Percentiles rank a stretch among this genome's conserved stretches.
These are phyloP conservation scores for Cairina moschata DNA, from an alignment of 2,113 vertebrate genomes.

Conservation along the genomic window DNA sequence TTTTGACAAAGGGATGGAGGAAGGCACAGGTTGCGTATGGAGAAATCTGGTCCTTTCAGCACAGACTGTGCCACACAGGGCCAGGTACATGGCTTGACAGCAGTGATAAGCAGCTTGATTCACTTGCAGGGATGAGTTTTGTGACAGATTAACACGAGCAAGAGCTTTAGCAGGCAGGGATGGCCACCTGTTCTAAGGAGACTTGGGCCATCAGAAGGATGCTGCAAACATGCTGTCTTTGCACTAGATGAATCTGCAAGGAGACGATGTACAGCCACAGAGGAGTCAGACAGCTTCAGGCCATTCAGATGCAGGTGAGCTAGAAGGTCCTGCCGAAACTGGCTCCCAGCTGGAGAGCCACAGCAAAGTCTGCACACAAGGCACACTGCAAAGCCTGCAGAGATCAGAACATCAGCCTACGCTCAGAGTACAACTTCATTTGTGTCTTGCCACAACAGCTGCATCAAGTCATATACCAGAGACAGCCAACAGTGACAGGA, in stretches of 20 bases:
- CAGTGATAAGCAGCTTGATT: not conserved
- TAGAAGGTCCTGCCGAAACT: not conserved
- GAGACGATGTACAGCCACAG: fast-evolving
- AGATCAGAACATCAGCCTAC: not conserved
- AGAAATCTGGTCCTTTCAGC: not conserved
- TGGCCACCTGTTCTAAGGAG: not conserved
- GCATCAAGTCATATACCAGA: fast-evolving
- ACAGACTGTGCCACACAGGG: not conserved
- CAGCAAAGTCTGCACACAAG: not conserved
- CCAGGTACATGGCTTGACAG: fast-evolving
- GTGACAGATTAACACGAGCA: not conserved
- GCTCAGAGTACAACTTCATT: not conserved
- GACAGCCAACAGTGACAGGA: not conserved
- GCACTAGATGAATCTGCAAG: not conserved
- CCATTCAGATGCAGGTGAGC: fast-evolving
- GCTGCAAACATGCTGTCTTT: not conserved
- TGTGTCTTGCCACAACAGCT: not conserved
- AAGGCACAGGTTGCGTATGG: not conserved
- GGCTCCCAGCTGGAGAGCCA: not conserved
- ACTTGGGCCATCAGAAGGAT: not conserved
- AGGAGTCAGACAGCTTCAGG: not conserved
- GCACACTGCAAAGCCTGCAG: fast-evolving
- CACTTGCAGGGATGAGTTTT: not conserved
- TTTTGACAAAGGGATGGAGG: not conserved
- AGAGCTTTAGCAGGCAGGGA: not conserved